These are phyloP conservation scores for Hydropsyche tenuis DNA, from an alignment of 1,140 invertebrate species.

Conservation along the genomic window DNA sequence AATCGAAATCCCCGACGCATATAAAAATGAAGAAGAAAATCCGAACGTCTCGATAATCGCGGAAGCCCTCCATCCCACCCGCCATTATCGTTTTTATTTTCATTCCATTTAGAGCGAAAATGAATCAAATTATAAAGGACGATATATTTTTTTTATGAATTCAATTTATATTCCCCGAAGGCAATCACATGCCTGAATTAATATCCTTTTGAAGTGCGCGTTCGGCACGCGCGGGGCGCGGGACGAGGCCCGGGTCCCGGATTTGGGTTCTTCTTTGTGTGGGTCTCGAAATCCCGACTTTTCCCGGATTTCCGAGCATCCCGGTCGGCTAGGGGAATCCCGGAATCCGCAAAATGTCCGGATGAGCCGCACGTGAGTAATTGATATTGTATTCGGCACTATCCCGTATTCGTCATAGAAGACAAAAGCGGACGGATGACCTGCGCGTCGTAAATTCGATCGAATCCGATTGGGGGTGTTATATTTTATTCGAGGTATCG, in stretches of 20 bases:
- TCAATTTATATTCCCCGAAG: slow-evolving; percentile 39
- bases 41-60: slow-evolving; percentile 22
- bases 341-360: slow-evolving; percentile 23
- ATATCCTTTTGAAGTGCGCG: slow-evolving; percentile 36
- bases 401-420: slow-evolving; percentile 5
- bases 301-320: slow-evolving; percentile 3
- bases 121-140: slow-evolving; percentile 26
- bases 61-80: slow-evolving; percentile 10
- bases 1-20: neutral
- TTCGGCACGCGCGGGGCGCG: neutral
- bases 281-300: slow-evolving; percentile 10
- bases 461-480: too few species aligned
- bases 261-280: slow-evolving; percentile 15
- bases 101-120: slow-evolving; percentile 30
- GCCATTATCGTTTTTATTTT: slow-evolving; percentile 34
- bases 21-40: slow-evolving; percentile 10
- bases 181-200: slow-evolving; percentile 41
- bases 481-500: too few species aligned
- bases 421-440: too few species aligned
- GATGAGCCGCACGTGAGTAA: slow-evolving; percentile 25
- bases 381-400: slow-evolving; percentile 20
- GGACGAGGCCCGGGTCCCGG: neutral
- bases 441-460: too few species aligned
- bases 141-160: slow-evolving; percentile 39
- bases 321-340: neutral